Percentiles rank a stretch among this genome's conserved stretches.
Conservation (phyloP, 2,797 vertebrate species). For the Ctenosaura bakeri region DNA sequence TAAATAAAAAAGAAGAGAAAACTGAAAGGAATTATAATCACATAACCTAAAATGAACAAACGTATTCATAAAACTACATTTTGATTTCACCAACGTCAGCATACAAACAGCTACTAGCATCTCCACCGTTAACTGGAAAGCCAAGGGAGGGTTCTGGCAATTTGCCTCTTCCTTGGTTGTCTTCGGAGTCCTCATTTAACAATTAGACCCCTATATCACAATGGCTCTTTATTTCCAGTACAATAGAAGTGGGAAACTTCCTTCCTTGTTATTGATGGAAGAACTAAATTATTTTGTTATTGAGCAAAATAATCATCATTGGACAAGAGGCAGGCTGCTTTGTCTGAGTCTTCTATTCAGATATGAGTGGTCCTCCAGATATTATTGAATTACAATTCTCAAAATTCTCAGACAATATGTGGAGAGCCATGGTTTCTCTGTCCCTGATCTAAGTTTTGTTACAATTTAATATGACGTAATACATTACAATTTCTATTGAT, state of each 20-base stretch:
- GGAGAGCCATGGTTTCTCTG: neutral
- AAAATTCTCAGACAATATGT: neutral
- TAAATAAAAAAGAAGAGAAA: neutral
- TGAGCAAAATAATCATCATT: neutral
- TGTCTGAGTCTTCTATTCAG: neutral
- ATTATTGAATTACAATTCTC: neutral
- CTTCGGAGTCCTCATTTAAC: too few relatives aligned
- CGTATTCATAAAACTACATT: neutral
- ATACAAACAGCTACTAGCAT: neutral
- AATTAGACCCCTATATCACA: too few relatives aligned
- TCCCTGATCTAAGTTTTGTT: neutral
- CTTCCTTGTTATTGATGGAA: neutral
- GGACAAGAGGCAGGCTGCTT: neutral
- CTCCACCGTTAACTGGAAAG: neutral
- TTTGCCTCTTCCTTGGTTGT: neutral
- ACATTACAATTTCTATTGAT: conserved; percentile 2
- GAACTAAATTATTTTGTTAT: neutral
- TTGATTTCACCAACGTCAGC: neutral
- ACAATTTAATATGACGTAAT: neutral
- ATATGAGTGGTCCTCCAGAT: neutral
- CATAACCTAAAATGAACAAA: neutral
- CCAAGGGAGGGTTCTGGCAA: neutral
- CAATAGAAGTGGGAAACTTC: neutral
- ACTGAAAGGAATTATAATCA: neutral
- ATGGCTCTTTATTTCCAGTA: neutral